Evolutionary conservation across 2,888 invertebrate species (phyloP).

Genomic region (Drosophila atroscutellata): DNA sequence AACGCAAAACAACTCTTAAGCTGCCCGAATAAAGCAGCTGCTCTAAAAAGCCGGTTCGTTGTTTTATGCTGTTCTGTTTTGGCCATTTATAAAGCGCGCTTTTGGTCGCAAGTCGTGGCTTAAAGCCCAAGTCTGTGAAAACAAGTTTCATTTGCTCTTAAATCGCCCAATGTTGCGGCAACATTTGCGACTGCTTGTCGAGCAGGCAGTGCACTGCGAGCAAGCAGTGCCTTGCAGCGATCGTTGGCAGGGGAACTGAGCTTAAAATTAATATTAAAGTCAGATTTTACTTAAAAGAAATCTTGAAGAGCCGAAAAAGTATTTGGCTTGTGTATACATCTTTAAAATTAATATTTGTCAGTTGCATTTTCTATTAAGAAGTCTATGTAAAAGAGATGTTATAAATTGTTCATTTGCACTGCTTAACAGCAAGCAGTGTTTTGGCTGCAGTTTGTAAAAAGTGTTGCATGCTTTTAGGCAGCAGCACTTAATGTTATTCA

Average conservation of each 20-base stretch:
- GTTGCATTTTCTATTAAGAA: no score
- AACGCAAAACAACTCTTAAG: slow-evolving; percentile 34
- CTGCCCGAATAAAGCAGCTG: slow-evolving; percentile 39
- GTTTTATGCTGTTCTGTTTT: slow-evolving; percentile 42
- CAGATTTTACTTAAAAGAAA: not conserved
- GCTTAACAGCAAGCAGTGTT: not conserved
- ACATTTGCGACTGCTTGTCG: slow-evolving; percentile 41
- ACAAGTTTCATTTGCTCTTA: slow-evolving; percentile 61
- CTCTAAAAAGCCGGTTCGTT: slow-evolving; percentile 69
- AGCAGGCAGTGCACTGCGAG: slow-evolving; percentile 1
- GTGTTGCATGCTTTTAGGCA: slow-evolving; percentile 37
- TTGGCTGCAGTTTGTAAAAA: not conserved
- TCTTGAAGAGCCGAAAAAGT: accelerated
- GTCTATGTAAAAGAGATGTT: accelerated
- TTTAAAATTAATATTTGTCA: not conserved
- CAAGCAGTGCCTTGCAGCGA: slow-evolving; percentile 5
- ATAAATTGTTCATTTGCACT: not conserved
- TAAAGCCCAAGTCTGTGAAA: slow-evolving; percentile 16
- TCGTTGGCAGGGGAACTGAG: slow-evolving; percentile 2
- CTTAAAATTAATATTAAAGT: not conserved
- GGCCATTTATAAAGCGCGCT: slow-evolving; percentile 20
- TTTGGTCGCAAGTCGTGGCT: slow-evolving; percentile 12
- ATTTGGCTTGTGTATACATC: not conserved
- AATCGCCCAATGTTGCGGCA: slow-evolving; percentile 52
- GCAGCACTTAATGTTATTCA: not conserved